Conservation (phyloP, 1,140 invertebrate species). For the Globodera rostochiensis region DNA sequence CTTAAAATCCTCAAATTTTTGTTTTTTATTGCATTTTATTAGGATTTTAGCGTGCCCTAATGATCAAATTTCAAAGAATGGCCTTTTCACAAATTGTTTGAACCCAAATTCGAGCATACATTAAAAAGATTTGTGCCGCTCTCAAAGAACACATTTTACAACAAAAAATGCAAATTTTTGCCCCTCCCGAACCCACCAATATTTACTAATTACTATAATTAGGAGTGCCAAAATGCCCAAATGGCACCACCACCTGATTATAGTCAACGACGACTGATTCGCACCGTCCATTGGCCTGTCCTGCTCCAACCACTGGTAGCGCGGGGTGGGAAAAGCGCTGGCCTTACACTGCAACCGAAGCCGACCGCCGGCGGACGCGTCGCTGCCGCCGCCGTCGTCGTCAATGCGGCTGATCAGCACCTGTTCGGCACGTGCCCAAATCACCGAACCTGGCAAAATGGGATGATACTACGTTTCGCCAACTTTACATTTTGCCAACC, state of each 20-base stretch:
- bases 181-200: too few relatives aligned
- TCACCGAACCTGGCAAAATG: slow-evolving; percentile 46
- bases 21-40: too few relatives aligned
- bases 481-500: too few relatives aligned
- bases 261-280: slow-evolving; percentile 34
- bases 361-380: slow-evolving; percentile 31
- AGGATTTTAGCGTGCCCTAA: too few relatives aligned
- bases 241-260: slow-evolving; percentile 47
- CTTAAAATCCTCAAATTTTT: too few relatives aligned
- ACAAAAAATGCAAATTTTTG: too few relatives aligned
- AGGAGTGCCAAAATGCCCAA: neutral
- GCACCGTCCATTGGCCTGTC: slow-evolving; percentile 44
- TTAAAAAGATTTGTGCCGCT: too few relatives aligned
- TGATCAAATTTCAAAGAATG: too few relatives aligned
- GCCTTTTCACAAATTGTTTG: too few relatives aligned
- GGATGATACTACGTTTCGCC: neutral
- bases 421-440: slow-evolving; percentile 57
- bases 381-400: neutral
- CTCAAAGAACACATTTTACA: too few relatives aligned
- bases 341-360: slow-evolving; percentile 61
- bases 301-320: slow-evolving; percentile 58
- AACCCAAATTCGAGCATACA: too few relatives aligned
- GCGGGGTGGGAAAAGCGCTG: slow-evolving; percentile 58
- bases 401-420: slow-evolving; percentile 38
- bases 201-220: neutral